Evolutionary conservation across 64 coral and sea anemone genomes (phyloP).

Genomic region (Stichodactyla mertensii): DNA sequence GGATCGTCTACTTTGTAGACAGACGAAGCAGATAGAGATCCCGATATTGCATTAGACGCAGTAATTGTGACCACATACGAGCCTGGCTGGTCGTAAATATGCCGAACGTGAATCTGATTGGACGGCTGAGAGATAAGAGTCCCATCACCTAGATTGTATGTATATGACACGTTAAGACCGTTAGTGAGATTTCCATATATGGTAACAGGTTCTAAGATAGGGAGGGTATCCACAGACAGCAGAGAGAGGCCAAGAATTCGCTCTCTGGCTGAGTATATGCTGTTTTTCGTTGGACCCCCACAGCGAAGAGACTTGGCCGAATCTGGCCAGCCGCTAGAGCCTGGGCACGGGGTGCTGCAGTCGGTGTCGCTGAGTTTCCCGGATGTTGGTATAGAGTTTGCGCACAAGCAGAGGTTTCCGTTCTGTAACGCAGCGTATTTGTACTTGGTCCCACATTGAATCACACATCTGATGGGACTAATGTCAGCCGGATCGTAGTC

Average conservation of each 20-base stretch:
- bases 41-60: slow-evolving; percentile 55
- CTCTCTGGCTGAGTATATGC: slow-evolving; percentile 57
- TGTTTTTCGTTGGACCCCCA: slow-evolving; percentile 47
- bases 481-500: slow-evolving; percentile 64
- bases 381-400: slow-evolving; percentile 45
- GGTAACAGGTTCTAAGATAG: slow-evolving; percentile 41
- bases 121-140: slow-evolving; percentile 3
- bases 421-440: slow-evolving; percentile 66
- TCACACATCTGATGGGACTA: slow-evolving; percentile 63
- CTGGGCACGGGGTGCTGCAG: slow-evolving; percentile 56
- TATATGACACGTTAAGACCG: slow-evolving; percentile 34
- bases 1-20: slow-evolving; percentile 69
- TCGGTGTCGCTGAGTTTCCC: slow-evolving; percentile 44
- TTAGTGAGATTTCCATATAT: slow-evolving; percentile 54
- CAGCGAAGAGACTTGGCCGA: slow-evolving; percentile 34
- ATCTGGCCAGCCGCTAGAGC: slow-evolving; percentile 18
- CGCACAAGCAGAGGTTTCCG: slow-evolving; percentile 64
- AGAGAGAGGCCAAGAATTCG: slow-evolving; percentile 57
- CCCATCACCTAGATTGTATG: slow-evolving; percentile 55
- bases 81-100: slow-evolving; percentile 68
- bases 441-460: slow-evolving; percentile 69
- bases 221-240: slow-evolving; percentile 2
- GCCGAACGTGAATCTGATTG: background rate
- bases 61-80: slow-evolving; percentile 58
- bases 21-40: slow-evolving; percentile 25